Percentiles rank a stretch among this genome's conserved stretches.
phyloP scores from a whole-genome alignment of 2,113 vertebrate genomes.

The Eolophus roseicapilla region DNA sequence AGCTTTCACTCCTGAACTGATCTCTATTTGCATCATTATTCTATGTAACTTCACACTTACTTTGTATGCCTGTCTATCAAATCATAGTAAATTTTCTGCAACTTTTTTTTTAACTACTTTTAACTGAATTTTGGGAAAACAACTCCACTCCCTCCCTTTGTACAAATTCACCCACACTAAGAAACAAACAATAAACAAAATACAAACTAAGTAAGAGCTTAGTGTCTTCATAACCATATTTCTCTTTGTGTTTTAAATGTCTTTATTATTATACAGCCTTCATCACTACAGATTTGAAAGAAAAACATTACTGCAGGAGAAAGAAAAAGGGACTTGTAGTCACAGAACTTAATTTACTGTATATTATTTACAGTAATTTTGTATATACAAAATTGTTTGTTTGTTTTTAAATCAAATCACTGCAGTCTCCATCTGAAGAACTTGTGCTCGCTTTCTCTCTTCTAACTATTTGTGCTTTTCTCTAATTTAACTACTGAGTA shows the following conservation, averaged over 20 bases:
- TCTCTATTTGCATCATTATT: background rate
- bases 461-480: background rate
- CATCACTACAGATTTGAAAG: background rate
- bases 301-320: background rate
- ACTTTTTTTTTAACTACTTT: background rate
- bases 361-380: too few species aligned
- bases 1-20: background rate
- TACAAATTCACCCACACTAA: background rate
- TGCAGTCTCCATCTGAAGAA: background rate
- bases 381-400: background rate
- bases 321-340: background rate
- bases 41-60: background rate
- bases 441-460: background rate
- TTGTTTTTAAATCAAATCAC: background rate
- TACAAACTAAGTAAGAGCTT: background rate
- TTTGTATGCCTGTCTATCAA: background rate
- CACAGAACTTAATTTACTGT: background rate
- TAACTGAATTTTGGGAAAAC: background rate
- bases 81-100: background rate
- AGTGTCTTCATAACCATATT: background rate
- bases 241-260: background rate
- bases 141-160: background rate
- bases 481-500: conserved; percentile 2
- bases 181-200: background rate
- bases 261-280: background rate